Evolutionary conservation across 2,797 vertebrate genomes (phyloP).

Genomic region (Carduelis carduelis): DNA sequence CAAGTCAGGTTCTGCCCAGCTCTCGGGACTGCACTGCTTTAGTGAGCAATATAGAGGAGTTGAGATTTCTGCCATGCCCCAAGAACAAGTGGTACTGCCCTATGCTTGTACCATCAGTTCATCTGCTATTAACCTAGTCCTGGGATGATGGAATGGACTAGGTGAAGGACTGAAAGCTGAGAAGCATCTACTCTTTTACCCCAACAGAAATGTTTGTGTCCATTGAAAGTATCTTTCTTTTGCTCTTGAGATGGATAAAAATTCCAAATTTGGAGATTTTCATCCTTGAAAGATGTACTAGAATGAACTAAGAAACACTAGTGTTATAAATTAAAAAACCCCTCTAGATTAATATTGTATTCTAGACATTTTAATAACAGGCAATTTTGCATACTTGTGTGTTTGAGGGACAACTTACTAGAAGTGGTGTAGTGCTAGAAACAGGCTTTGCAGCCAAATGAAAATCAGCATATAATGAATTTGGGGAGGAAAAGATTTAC

Average conservation of each 20-base stretch:
- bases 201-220: neutral
- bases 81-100: neutral
- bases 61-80: neutral
- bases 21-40: neutral
- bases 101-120: neutral
- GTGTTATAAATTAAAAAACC: fast-evolving
- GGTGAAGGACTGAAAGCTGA: neutral
- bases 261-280: neutral
- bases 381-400: neutral
- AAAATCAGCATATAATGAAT: neutral
- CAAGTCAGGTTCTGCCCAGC: neutral
- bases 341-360: neutral
- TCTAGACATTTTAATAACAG: neutral
- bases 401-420: neutral
- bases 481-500: neutral
- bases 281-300: neutral
- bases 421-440: neutral
- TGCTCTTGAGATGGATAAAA: neutral
- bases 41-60: fast-evolving
- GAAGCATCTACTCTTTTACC: neutral
- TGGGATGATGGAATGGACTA: neutral
- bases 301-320: neutral
- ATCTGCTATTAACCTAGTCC: neutral
- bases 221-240: neutral
- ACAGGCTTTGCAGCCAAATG: neutral